phyloP scores from a whole-genome alignment of 2,888 invertebrate species.

The Aphodius sticticus region DNA sequence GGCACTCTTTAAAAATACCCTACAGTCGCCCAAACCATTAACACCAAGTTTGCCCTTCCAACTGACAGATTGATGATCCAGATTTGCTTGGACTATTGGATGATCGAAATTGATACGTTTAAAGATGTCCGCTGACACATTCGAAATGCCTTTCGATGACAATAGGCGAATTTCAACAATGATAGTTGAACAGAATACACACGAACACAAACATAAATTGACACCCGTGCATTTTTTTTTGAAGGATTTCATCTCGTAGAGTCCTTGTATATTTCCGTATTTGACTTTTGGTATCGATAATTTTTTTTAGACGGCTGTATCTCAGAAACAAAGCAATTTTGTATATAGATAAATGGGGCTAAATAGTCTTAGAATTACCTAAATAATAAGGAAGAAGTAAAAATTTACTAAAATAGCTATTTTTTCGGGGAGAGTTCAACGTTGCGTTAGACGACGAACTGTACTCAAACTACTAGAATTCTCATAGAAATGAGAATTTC shows the following conservation, averaged over 20 bases:
- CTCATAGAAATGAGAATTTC: too few species aligned
- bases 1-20: slow-evolving; percentile 50
- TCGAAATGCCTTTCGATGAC: background rate
- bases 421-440: too few species aligned
- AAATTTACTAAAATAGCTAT: too few species aligned
- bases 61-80: background rate
- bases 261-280: background rate
- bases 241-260: background rate
- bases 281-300: background rate
- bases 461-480: too few species aligned
- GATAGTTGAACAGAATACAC: background rate
- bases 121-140: slow-evolving; percentile 50
- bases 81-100: slow-evolving; percentile 28
- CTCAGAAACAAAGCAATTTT: too few species aligned
- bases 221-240: slow-evolving; percentile 12
- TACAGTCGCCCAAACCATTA: background rate
- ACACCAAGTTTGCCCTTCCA: background rate
- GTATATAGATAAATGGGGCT: too few species aligned
- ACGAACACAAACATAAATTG: slow-evolving; percentile 26
- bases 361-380: too few species aligned
- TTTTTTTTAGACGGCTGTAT: too few species aligned
- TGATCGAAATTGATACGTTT: slow-evolving; percentile 57
- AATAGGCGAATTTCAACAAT: background rate
- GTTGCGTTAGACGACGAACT: too few species aligned
- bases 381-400: too few species aligned